Conservation (phyloP, 2,797 vertebrate species). For the Pristis pectinata region DNA sequence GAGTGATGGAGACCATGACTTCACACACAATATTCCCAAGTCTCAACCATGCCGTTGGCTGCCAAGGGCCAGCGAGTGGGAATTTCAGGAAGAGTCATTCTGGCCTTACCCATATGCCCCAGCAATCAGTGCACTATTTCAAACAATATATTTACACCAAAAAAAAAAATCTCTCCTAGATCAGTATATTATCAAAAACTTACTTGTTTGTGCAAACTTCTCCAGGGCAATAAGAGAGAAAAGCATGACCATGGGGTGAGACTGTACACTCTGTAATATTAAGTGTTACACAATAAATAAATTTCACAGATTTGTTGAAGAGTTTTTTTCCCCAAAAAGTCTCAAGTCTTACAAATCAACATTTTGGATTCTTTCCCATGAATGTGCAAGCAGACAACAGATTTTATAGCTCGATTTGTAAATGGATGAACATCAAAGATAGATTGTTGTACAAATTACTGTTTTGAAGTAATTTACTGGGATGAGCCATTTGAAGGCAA, state of each 20-base stretch:
- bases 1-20: neutral
- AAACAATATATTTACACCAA: neutral
- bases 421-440: neutral
- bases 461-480: neutral
- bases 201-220: constrained; percentile 99
- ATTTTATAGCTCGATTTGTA: neutral
- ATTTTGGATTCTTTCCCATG: constrained; percentile 17
- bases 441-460: neutral
- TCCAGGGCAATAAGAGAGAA: constrained; percentile 98
- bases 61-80: neutral
- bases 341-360: neutral
- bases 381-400: neutral
- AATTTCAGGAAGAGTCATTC: neutral
- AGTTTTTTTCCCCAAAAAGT: too few species aligned
- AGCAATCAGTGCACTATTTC: neutral
- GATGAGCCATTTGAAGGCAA: neutral
- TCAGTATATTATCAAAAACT: constrained; percentile 49
- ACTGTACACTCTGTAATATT: constrained; percentile 77
- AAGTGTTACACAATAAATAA: constrained; percentile 10
- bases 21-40: neutral
- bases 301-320: neutral
- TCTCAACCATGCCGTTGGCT: neutral
- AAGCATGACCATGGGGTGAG: constrained; percentile 95
- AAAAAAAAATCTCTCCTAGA: neutral
- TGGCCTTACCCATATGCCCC: neutral